A percentile compares a stretch with the other conserved stretches of the same genome.
Conservation (phyloP, 64 coral and sea anemone species). For the Anthopleura sola region DNA sequence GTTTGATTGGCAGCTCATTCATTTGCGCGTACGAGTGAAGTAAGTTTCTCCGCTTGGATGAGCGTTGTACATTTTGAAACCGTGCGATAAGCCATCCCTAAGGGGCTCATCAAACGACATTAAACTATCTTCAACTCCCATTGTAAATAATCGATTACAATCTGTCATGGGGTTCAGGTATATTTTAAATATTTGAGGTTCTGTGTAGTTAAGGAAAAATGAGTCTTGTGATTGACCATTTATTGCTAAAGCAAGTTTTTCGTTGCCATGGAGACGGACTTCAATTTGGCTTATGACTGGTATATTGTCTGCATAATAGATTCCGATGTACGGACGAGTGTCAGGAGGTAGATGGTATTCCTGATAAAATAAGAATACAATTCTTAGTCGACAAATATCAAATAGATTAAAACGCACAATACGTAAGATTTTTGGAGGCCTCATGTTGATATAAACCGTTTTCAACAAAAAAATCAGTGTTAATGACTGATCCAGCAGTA, state of each 20-base stretch:
- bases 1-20: not conserved
- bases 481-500: no score
- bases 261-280: conserved; percentile 18
- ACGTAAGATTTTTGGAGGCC: no score
- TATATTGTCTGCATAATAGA: conserved; percentile 31
- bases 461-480: no score
- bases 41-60: conserved; percentile 54
- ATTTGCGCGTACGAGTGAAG: conserved; percentile 23
- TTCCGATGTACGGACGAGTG: conserved; percentile 34
- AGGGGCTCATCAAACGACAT: conserved; percentile 52
- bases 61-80: conserved; percentile 66
- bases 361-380: not conserved
- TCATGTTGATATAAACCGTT: no score
- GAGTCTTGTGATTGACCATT: not conserved
- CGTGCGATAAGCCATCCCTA: conserved; percentile 35
- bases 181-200: conserved; percentile 55
- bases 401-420: no score
- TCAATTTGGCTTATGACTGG: conserved; percentile 18
- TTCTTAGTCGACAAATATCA: no score
- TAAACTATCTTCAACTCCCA: conserved; percentile 53
- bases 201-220: conserved; percentile 51
- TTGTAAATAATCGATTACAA: conserved; percentile 14
- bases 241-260: not conserved
- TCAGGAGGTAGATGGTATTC: conserved; percentile 29
- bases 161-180: not conserved